phyloP scores from a whole-genome alignment of 2,113 vertebrate genomes.

The Epinephelus lanceolatus region DNA sequence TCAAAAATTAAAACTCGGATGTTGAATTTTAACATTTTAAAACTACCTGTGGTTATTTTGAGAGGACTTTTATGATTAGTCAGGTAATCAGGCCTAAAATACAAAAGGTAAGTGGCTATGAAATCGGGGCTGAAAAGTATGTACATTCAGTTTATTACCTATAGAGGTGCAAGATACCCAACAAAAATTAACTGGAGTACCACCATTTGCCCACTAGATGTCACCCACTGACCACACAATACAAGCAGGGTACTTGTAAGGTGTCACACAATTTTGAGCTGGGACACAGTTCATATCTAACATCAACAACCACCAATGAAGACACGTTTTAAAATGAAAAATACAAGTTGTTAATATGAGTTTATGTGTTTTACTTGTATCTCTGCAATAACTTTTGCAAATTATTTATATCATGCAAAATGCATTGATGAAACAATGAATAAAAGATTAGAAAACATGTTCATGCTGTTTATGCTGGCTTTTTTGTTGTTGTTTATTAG shows the following conservation, averaged over 20 bases:
- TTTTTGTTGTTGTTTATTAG: not conserved
- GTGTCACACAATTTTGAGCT: slow-evolving; percentile 18
- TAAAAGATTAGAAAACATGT: not conserved
- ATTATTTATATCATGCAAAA: not conserved
- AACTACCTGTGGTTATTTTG: not conserved
- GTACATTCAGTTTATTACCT: not conserved
- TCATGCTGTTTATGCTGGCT: not conserved
- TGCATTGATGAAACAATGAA: not conserved
- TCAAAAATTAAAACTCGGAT: not conserved
- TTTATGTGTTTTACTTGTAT: not conserved
- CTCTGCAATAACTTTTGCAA: not conserved
- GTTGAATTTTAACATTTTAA: not conserved
- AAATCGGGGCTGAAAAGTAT: not conserved
- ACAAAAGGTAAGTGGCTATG: not conserved
- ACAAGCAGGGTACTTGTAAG: not conserved
- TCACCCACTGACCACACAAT: slow-evolving; percentile 64
- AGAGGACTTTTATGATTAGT: not conserved
- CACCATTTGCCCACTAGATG: slow-evolving; percentile 70
- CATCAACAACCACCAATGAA: not conserved
- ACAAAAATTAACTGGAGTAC: not conserved
- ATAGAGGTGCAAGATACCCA: not conserved
- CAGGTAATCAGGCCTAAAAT: not conserved
- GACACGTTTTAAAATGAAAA: not conserved
- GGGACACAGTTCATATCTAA: not conserved
- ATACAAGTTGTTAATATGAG: not conserved